A percentile compares a stretch with the other conserved stretches of the same genome.
Evolutionary conservation across 2,888 invertebrate genomes (phyloP).

Genomic region (Hyalella azteca): DNA sequence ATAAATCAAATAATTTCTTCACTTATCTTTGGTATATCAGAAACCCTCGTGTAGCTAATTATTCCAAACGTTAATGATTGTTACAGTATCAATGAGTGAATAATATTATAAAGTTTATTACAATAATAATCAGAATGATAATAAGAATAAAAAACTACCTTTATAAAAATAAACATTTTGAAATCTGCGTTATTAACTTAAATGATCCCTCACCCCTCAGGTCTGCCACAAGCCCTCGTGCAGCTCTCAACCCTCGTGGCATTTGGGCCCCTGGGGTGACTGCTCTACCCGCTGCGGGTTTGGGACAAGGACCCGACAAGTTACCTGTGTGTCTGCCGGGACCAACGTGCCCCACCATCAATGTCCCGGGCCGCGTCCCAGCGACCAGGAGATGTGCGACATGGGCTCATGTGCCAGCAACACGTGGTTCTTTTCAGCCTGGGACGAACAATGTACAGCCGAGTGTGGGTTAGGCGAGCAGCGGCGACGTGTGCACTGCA

Average conservation of each 20-base stretch:
- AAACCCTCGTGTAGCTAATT: no score
- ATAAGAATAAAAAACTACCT: no score
- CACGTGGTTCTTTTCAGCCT: conserved; percentile 71
- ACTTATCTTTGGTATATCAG: no score
- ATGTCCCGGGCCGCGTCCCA: conserved; percentile 15
- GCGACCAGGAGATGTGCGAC: conserved; percentile 51
- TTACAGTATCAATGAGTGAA: no score
- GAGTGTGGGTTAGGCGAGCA: conserved; percentile 80
- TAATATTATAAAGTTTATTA: no score
- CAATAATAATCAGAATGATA: no score
- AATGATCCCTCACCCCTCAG: no score
- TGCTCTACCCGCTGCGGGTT: conserved; percentile 52
- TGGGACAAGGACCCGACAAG: conserved; percentile 25
- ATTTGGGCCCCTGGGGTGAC: conserved; percentile 43
- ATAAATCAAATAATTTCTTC: no score
- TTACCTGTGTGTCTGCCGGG: conserved; percentile 19
- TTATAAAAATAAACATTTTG: no score
- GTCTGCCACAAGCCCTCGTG: conserved; percentile 49
- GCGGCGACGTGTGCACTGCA: conserved; percentile 72
- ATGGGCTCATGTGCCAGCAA: conserved; percentile 60
- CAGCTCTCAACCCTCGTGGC: conserved; percentile 56
- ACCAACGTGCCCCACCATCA: conserved; percentile 11
- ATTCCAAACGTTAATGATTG: no score
- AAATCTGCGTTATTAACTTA: no score
- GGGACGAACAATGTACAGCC: conserved; percentile 72